Base-by-base conservation (phyloP, 1,140 invertebrate species). In the Drosophila quadrilineata region DNA sequence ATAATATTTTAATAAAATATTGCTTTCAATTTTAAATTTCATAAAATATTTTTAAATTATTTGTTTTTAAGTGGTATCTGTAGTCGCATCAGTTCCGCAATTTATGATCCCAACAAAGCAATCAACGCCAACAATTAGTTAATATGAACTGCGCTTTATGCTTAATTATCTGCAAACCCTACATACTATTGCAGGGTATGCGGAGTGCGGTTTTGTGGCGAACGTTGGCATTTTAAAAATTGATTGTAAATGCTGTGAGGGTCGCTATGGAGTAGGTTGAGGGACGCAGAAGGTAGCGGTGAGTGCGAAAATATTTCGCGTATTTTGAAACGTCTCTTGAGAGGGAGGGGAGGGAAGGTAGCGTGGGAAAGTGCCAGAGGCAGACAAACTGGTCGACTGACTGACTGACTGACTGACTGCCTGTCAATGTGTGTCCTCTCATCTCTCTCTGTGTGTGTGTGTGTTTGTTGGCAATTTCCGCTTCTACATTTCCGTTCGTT, bases 401-500 rank as follows among this genome's bases (percentile, higher is more conserved):
- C 29, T 69, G 46, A 14, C 33, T 40, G 67, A 43, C 60, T 71
- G 31, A 48, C 16, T 59, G 35, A 36, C 14, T 2, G 46, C 28
- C 16, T 49, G 53, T 22, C 19, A 19, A 35, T 50, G 29, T 33
- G 52, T 58, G 31, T 9, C 28, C 16, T n/a, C 10, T 57, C 3
- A 29, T 49, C 14, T 40, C 57, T 56, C 29, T 71, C 16, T 59
- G 50, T 52, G 41, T 31, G 21, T 58, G 33, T 56, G 21, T 63
- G 50, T 74, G 65, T 84, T 85, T 84, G 79, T 67, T 84, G 79
- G 77, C 79, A 84, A 84, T 84, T 84, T 84, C 77, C 77, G 77
- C 45, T 85, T 76, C 57, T 77, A 84, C 77, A 84, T 84, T 85
- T 84, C 77, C 77, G 77, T 84, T 84, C 77, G 79, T 85, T 84